Evolutionary conservation across 2,797 vertebrate genomes (phyloP), one percentile per base, ranked within the genome.

Genomic region (Micrastur ruficollis): DNA sequence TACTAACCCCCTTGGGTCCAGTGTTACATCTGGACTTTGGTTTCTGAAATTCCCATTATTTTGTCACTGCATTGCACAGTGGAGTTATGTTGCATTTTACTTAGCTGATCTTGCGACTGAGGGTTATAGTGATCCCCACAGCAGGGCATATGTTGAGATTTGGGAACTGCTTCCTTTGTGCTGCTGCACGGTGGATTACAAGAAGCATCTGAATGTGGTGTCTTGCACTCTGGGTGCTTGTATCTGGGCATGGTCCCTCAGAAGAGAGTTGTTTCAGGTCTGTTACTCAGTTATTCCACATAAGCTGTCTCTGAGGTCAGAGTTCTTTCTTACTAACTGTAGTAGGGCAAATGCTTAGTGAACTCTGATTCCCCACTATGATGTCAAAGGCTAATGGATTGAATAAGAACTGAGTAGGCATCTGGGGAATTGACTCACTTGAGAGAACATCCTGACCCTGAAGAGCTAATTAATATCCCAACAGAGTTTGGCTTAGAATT

Each of bases 391-490:
- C 42, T 53, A 34, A 4, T 27, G 55, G 62, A n/a, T 8, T 36
- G 70, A 84, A 52, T 34, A 47, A 38, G 29, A 68, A 72, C 62
- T 61, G 44, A 81, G 34, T 10, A 70, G 46, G 34, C 29, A 63
- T 49, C 61, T 71, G 82, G 81, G 83, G 71, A 82, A 71, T 49
- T 82, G 65, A 63, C 46, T 95, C 49, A 14, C 32, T 82, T 22
- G 70, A 93, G 87, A 70, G 87, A 93, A 81, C 16, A 55, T 42
- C 47, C 34, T 70, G 83, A 94, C 75, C 70, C 73, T 40, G 58
- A 90, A 53, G 81, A 81, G n/a, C 68, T 91, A 74, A 82, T 96
- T 96, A 95, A 87, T 74, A 86, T 81, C 78, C 53, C 84, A 78
- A 8, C 31, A n/a, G 97, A 62, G 50, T 29, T 36, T 44, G 53